Evolutionary conservation across 2,888 invertebrate species (phyloP), one percentile per base, ranked within the genome.

Genomic region (Caenorhabditis uteleia): DNA sequence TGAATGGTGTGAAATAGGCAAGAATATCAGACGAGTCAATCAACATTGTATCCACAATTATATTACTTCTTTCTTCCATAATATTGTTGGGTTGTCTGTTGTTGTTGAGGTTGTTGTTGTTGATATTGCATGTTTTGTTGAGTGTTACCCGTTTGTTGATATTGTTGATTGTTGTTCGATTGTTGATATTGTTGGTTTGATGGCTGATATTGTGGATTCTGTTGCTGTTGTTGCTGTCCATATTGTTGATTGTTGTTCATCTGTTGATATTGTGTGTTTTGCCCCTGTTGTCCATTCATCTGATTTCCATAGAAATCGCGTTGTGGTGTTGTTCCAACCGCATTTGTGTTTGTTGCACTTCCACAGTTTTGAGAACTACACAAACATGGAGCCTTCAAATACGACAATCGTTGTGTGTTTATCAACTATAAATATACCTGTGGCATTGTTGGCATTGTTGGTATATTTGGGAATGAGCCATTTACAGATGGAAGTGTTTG

Each of bases 341-440:
- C 44, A n/a, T 48, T 58, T 42, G 62, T 56, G 34, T 57, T 53
- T 44, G 58, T 60, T 12, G 51, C 56, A 49, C 54, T 54, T 25
- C 61, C 68, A 46, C 70, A 71, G 38, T 68, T 62, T 21, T 65
- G 65, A 48, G 66, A 50, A 39, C 59, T 66, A 50, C 71, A 71
- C 40, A 71, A 47, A 45, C 71, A 71, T 47, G 71, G 71, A 44
- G 71, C 66, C 70, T 71, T 34, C n/a, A 65, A 68, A 20, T 21
- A 5, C 3, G 23, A 38, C 8, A 38, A 18, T 16, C n/a, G n/a
- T n/a, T n/a, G n/a, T n/a, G n/a, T n/a, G n/a, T n/a, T n/a, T n/a
- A n/a, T n/a, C n/a, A n/a, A 18, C 7, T 16, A 38, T n/a, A 12
- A 16, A 44, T 10, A 57, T 44, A 71, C 70, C 51, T 49, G 47